Evolutionary conservation across 2,797 vertebrate species (phyloP).

Genomic region (Coregonus sp.): DNA sequence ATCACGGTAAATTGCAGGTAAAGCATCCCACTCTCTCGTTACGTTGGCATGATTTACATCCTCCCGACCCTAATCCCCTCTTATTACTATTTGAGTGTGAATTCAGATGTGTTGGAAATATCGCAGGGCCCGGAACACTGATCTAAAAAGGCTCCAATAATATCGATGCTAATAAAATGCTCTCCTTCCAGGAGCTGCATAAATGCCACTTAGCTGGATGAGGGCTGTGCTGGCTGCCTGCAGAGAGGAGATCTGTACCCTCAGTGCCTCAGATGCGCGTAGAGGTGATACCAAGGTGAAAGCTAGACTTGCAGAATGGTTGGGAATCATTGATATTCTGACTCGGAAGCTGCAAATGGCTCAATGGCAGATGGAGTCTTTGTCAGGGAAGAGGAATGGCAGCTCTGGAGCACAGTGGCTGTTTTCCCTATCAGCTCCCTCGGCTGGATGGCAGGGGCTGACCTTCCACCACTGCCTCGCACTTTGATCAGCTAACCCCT

Average conservation of each 20-base stretch:
- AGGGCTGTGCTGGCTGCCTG: constrained; percentile 56
- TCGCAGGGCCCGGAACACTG: neutral
- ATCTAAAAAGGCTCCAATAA: constrained; percentile 48
- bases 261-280: constrained; percentile 74
- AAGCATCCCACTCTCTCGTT: neutral
- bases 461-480: constrained; percentile 78
- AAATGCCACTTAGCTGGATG: constrained; percentile 67
- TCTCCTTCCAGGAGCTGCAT: constrained; percentile 49
- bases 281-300: constrained; percentile 95
- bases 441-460: constrained; percentile 73
- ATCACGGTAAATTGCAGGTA: neutral
- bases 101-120: constrained; percentile 18
- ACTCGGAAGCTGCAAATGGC: constrained; percentile 90
- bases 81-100: neutral
- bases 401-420: constrained; percentile 81
- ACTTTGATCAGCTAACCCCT: constrained; percentile 77
- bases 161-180: constrained; percentile 58
- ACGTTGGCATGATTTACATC: neutral
- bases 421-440: constrained; percentile 77
- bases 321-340: constrained; percentile 98
- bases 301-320: constrained; percentile 80
- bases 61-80: neutral
- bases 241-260: constrained; percentile 68
- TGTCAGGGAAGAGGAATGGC: constrained; percentile 96
- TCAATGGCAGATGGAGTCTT: constrained; percentile 95